Evolutionary conservation across 2,113 vertebrate genomes (phyloP), one percentile per base, ranked within the genome.

Genomic region (Prionailurus viverrinus): DNA sequence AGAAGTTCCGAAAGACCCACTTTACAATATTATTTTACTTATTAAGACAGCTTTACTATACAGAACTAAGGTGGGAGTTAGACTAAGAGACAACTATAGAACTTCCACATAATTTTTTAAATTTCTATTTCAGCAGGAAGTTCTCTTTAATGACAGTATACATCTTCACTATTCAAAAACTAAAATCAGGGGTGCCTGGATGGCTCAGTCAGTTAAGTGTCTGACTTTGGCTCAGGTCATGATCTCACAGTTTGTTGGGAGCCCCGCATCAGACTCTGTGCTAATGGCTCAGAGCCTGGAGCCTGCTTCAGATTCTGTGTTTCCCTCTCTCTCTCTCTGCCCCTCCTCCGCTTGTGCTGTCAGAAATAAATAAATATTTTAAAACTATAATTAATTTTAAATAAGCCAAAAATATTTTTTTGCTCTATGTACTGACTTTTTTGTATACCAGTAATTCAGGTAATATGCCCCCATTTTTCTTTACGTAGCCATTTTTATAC

Each of bases 121-220:
- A 87, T 96, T 93, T 96, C 93, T 74, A 83, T 51, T 97, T 94
- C 93, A 96, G 79, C 0, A 53, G 48, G 93, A 97, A 94, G 95
- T 98, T 89, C 39, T 92, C 45, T 82, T 96, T 88, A 87, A 94
- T 97, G 93, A 91, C 91, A 98, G 94, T 98, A 93, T 98, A 97
- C 33, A 48, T 27, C 97, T 98, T 97, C 95, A 96, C 97, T 98
- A 68, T 98, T 98, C 97, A 45, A 91, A 97, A 98, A 96, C 87
- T 94, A 96, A 76, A 98, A 95, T 96, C 96, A 98, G 58, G 58
- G 58, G 58, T 19, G 21, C 58, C 58, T 61, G 58, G 8, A 21
- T 61, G 58, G 58, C 58, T 61, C 58, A 7, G 8, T 61, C 58
- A 61, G 21, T 61, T 61, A 61, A 61, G 18, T 61, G 58, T 7